phyloP scores from a whole-genome alignment of 1,140 invertebrate genomes.

The Teleogryllus occipitalis region DNA sequence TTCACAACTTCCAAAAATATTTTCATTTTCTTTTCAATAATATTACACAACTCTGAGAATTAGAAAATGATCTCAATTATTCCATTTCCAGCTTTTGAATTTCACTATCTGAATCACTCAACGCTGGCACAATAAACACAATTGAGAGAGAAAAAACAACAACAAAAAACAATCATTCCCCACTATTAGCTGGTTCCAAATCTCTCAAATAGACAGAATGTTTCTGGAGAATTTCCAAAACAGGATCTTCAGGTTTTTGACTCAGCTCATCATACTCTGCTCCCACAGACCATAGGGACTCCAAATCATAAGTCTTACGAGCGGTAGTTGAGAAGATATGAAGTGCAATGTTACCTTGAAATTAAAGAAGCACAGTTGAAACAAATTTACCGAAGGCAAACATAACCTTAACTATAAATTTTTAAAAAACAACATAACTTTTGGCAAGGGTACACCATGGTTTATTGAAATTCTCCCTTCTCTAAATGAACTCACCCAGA shows the following conservation, averaged over 20 bases:
- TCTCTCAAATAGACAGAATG: conserved; percentile 52
- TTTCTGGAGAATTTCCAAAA: conserved; percentile 50
- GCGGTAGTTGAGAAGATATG: conserved; percentile 71
- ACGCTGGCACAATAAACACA: too few relatives aligned
- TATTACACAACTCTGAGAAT: too few relatives aligned
- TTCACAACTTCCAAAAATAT: too few relatives aligned
- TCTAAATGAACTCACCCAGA: conserved; percentile 51
- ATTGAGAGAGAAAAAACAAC: too few relatives aligned
- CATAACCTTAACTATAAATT: background rate
- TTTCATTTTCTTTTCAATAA: too few relatives aligned
- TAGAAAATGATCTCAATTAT: too few relatives aligned
- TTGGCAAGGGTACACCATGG: background rate
- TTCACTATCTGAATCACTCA: too few relatives aligned
- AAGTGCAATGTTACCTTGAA: conserved; percentile 77
- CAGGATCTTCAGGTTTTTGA: conserved; percentile 46
- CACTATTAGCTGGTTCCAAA: conserved; percentile 43
- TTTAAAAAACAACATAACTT: conserved; percentile 14
- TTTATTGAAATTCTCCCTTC: conserved; percentile 16
- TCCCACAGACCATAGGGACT: conserved; percentile 83
- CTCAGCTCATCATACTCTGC: conserved; percentile 63
- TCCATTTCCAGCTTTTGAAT: too few relatives aligned
- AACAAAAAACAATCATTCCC: background rate
- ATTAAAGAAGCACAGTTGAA: background rate
- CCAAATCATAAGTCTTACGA: conserved; percentile 72
- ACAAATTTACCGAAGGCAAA: background rate